A percentile compares a stretch with the other conserved stretches of the same genome.
These are phyloP conservation scores for Vanessa atalanta DNA, from an alignment of 1,140 invertebrate genomes.

Conservation along the genomic window DNA sequence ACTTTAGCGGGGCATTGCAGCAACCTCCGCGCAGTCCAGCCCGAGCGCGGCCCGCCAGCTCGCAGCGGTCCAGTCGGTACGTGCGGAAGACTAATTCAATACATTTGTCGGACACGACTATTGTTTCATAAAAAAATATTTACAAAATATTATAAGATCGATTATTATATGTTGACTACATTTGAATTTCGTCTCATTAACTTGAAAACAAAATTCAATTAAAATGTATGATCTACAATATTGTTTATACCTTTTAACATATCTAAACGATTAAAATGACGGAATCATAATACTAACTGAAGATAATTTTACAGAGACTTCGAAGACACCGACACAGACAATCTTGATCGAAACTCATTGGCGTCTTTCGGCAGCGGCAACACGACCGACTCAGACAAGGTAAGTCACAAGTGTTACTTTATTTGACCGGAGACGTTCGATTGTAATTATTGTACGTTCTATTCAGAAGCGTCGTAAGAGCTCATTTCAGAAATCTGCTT, in stretches of 20 bases:
- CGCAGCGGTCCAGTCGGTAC: slow-evolving; percentile 88
- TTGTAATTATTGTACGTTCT: no score
- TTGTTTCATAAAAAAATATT: background rate
- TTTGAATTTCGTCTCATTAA: background rate
- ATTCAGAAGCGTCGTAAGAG: no score
- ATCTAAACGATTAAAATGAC: background rate
- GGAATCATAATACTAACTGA: background rate
- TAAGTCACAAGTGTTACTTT: slow-evolving; percentile 77
- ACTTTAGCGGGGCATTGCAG: slow-evolving; percentile 88
- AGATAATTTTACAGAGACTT: slow-evolving; percentile 85
- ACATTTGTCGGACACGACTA: background rate
- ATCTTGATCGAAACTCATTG: slow-evolving; percentile 92
- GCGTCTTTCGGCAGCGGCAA: slow-evolving; percentile 97
- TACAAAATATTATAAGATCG: no score
- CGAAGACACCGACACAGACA: slow-evolving; percentile 92
- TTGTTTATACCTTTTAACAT: background rate
- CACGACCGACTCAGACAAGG: slow-evolving; percentile 97
- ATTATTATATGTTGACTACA: background rate
- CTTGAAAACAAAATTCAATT: background rate
- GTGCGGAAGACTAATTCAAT: background rate
- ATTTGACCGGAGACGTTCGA: no score
- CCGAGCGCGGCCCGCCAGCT: slow-evolving; percentile 87
- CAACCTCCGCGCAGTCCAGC: slow-evolving; percentile 90
- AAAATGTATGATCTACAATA: background rate
- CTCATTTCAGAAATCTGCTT: no score